phyloP scores from a whole-genome alignment of 2,113 vertebrate genomes.

The Calidris pygmaea region DNA sequence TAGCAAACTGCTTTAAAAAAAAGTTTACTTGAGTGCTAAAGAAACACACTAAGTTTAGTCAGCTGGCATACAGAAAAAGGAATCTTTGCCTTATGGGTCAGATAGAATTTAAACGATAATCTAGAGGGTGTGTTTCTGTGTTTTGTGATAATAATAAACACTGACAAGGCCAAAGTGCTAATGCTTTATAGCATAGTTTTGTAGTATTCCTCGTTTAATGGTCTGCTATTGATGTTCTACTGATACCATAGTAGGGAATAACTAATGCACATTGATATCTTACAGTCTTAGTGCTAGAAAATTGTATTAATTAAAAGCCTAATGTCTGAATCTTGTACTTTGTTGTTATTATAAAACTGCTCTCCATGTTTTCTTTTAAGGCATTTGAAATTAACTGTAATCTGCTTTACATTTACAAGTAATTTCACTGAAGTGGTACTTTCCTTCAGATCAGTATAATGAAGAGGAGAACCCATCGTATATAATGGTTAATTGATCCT shows the following conservation, averaged over 20 bases:
- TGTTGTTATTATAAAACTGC: neutral
- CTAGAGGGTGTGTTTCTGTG: neutral
- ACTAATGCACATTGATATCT: neutral
- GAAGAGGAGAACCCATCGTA: neutral
- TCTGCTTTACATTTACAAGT: neutral
- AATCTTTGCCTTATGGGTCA: neutral
- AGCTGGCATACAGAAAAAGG: neutral
- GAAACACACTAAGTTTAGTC: neutral
- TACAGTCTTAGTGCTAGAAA: neutral
- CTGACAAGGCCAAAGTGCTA: neutral
- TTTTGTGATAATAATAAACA: neutral
- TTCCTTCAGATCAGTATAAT: accelerated
- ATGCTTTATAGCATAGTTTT: neutral
- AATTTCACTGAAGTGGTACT: neutral
- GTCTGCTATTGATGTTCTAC: neutral
- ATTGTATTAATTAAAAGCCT: neutral
- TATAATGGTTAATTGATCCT: neutral
- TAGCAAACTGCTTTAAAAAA: neutral
- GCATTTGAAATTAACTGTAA: neutral
- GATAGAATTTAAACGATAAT: neutral
- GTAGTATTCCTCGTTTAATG: neutral
- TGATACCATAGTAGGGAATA: neutral
- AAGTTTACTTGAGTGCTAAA: neutral
- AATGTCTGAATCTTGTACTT: neutral
- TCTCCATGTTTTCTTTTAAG: neutral